Percentiles rank a stretch among this genome's conserved stretches.
These are phyloP conservation scores for Stigmatopora argus DNA, from an alignment of 2,113 vertebrate species.

Conservation along the genomic window DNA sequence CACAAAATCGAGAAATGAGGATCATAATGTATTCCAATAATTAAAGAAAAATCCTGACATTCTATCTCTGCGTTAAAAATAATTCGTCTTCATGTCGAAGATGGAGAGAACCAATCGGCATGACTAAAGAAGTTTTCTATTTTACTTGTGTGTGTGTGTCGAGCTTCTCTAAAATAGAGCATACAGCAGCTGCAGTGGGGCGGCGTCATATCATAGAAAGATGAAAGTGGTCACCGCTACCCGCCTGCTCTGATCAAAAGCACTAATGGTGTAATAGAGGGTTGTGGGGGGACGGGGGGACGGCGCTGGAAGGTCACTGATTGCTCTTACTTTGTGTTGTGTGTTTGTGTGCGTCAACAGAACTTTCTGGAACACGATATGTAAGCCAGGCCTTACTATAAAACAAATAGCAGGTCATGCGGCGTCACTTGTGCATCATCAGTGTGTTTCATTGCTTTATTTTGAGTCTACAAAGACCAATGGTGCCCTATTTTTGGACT, in stretches of 20 bases:
- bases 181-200: constrained; percentile 68
- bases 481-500: constrained; percentile 26
- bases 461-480: neutral
- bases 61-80: neutral
- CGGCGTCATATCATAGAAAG: constrained; percentile 60
- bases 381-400: constrained; percentile 18
- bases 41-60: neutral
- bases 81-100: constrained; percentile 10
- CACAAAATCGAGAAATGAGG: no score
- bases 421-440: constrained; percentile 23
- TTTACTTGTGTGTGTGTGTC: constrained; percentile 44
- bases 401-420: constrained; percentile 42
- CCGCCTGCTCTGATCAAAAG: constrained; percentile 63
- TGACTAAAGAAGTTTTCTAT: constrained; percentile 30
- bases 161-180: constrained; percentile 70
- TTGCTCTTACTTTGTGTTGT: constrained; percentile 53
- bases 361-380: constrained; percentile 48
- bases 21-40: no score
- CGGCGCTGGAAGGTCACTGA: constrained; percentile 69
- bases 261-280: constrained; percentile 65
- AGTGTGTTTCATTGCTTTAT: constrained; percentile 1
- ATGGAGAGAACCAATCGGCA: constrained; percentile 31
- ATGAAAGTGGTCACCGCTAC: constrained; percentile 60
- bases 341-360: constrained; percentile 18
- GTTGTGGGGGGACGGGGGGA: neutral